Conservation (phyloP, 2,113 vertebrate species). For the Puma concolor region DNA sequence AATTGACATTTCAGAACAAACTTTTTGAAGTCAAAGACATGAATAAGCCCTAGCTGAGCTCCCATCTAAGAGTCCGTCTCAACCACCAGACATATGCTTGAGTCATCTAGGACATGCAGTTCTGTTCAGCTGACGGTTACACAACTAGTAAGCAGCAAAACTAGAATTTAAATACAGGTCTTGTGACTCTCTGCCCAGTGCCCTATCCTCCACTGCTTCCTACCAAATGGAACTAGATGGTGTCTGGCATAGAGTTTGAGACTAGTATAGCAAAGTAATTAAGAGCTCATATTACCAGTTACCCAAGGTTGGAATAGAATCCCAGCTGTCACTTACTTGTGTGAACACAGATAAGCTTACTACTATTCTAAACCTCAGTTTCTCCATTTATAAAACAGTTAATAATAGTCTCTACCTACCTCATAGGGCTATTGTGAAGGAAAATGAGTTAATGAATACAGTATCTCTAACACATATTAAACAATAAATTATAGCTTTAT, state of each 20-base stretch:
- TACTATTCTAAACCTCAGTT: background rate
- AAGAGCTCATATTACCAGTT: background rate
- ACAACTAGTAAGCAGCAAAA: background rate
- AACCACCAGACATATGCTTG: background rate
- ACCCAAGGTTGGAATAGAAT: background rate
- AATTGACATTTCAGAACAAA: background rate
- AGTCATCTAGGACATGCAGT: background rate
- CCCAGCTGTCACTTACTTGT: background rate
- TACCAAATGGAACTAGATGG: background rate
- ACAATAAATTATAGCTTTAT: background rate
- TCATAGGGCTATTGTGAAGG: background rate
- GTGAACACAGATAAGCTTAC: background rate
- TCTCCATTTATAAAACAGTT: conserved; percentile 22
- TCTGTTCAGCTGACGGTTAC: background rate
- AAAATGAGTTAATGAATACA: background rate
- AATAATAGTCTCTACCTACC: background rate
- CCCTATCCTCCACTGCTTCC: background rate
- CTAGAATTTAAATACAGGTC: background rate
- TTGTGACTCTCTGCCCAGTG: background rate
- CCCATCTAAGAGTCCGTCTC: background rate
- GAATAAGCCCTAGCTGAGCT: background rate
- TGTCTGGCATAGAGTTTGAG: background rate
- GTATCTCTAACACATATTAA: background rate
- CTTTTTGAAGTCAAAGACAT: background rate
- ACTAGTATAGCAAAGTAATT: background rate